Conservation (phyloP, 2,797 vertebrate species). For the Columba guinea region DNA sequence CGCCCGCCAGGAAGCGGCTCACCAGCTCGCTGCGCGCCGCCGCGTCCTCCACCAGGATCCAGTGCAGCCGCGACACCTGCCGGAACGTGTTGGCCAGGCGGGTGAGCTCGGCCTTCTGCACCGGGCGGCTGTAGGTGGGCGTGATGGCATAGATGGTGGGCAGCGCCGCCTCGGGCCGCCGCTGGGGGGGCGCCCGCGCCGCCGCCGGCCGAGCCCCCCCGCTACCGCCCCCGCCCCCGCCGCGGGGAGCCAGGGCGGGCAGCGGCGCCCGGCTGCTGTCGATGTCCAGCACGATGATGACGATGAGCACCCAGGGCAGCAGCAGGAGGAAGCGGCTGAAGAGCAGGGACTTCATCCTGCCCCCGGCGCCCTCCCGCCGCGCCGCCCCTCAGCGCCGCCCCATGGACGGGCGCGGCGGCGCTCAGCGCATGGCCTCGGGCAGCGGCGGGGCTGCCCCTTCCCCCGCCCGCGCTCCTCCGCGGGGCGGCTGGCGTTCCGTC, state of each 20-base stretch:
- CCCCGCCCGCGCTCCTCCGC: neutral
- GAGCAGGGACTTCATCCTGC: constrained; percentile 88
- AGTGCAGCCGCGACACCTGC: constrained; percentile 93
- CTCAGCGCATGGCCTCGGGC: neutral
- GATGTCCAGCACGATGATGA: constrained; percentile 93
- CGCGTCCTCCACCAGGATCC: constrained; percentile 96
- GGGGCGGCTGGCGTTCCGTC: neutral
- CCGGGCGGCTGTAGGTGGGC: constrained; percentile 93
- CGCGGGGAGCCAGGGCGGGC: neutral
- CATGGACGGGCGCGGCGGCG: constrained; percentile 14
- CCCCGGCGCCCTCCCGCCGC: neutral
- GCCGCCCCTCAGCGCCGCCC: constrained; percentile 17
- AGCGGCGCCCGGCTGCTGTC: constrained; percentile 77
- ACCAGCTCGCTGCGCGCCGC: constrained; percentile 88
- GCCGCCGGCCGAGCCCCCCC: neutral
- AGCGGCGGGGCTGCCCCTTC: neutral
- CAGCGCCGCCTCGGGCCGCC: constrained; percentile 40
- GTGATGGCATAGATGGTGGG: constrained; percentile 95
- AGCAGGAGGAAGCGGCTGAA: constrained; percentile 92
- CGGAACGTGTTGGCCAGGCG: constrained; percentile 93
- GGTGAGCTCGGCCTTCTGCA: constrained; percentile 97
- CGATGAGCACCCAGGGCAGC: constrained; percentile 92
- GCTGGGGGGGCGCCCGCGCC: neutral
- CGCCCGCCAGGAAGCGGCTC: constrained; percentile 85
- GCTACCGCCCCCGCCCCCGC: neutral